Conservation (phyloP, 2,797 vertebrate genomes). For the Psittacula echo region DNA sequence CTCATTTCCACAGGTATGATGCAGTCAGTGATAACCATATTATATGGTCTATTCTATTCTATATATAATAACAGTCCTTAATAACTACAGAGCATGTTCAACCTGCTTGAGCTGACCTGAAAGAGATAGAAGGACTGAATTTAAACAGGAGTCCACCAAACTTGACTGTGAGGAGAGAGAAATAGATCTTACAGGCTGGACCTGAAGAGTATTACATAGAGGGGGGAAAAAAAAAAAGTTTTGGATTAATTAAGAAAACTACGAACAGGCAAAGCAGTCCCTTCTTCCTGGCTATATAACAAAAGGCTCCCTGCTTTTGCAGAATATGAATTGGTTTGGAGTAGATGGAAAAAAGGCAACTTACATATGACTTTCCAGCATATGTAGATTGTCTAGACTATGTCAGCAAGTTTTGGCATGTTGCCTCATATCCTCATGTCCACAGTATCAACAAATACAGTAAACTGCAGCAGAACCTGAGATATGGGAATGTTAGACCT, state of each 20-base stretch:
- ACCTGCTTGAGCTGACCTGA: not conserved
- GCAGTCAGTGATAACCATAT: not conserved
- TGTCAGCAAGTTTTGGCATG: not conserved
- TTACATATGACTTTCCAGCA: not conserved
- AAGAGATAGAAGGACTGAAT: not conserved
- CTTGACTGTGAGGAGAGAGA: not conserved
- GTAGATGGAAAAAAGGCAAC: not conserved
- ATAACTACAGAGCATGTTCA: not conserved
- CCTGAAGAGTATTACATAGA: not conserved
- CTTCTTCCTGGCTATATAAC: not conserved
- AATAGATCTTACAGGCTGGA: not conserved
- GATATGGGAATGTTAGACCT: not conserved
- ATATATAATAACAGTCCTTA: not conserved
- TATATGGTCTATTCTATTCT: not conserved
- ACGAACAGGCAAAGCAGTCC: not conserved
- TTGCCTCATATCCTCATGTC: not conserved
- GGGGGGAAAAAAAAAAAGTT: not conserved
- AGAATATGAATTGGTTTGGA: not conserved
- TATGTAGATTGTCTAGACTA: fast-evolving
- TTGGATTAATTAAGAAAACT: not conserved
- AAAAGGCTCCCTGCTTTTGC: not conserved
- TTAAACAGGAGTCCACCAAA: not conserved
- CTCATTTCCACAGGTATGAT: not conserved
- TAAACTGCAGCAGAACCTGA: not conserved
- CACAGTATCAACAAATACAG: not conserved